Conservation (phyloP, 2,797 vertebrate species). For the Sebastiscus albofasciatus region DNA sequence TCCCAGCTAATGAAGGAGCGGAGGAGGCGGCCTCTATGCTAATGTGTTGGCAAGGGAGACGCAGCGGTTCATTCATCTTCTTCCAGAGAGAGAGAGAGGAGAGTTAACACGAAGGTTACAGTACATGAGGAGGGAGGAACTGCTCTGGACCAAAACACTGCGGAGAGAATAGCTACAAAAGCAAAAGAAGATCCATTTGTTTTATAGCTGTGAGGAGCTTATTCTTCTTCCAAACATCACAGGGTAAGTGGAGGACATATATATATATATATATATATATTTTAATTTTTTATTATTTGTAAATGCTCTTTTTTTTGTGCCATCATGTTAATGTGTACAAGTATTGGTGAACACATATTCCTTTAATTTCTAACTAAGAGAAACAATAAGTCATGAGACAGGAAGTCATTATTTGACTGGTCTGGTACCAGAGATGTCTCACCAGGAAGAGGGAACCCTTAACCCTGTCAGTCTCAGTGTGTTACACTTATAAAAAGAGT, state of each 20-base stretch:
- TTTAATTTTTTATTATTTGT: not conserved
- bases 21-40: conserved; percentile 68
- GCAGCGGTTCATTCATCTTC: conserved; percentile 84
- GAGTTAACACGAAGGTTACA: conserved; percentile 57
- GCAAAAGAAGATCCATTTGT: conserved; percentile 16
- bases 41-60: conserved; percentile 82
- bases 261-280: not conserved
- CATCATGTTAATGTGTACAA: conserved; percentile 15
- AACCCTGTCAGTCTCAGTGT: not conserved
- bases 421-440: not conserved
- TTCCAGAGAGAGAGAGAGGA: conserved; percentile 55
- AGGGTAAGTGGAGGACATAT: conserved; percentile 62
- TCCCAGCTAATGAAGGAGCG: conserved; percentile 50
- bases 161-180: conserved; percentile 9
- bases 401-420: not conserved
- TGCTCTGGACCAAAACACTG: conserved; percentile 44
- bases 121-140: conserved; percentile 54
- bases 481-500: not conserved
- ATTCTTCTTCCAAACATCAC: conserved; percentile 40
- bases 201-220: conserved; percentile 26
- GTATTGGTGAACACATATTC: not conserved
- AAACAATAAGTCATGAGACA: conserved; percentile 8
- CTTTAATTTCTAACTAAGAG: not conserved
- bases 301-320: not conserved
- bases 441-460: not conserved